These are phyloP conservation scores for Aricia agestis DNA, from an alignment of 1,140 invertebrate genomes.

Conservation along the genomic window DNA sequence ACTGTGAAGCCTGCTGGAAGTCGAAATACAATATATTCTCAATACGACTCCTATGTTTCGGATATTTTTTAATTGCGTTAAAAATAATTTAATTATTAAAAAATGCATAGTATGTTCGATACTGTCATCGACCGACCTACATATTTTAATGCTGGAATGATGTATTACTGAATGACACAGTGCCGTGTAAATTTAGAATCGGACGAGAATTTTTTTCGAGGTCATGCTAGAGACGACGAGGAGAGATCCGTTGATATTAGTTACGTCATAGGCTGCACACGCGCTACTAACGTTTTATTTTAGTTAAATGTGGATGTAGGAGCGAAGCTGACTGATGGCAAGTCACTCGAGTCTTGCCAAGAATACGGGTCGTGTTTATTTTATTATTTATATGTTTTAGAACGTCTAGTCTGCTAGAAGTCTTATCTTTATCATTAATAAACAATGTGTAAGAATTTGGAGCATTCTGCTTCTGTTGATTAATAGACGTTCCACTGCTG, in stretches of 20 bases:
- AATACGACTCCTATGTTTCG: no score
- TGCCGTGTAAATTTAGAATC: slow-evolving; percentile 57
- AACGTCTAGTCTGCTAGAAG: neutral
- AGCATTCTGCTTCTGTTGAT: neutral
- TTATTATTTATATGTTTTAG: slow-evolving; percentile 8
- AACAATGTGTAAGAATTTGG: slow-evolving; percentile 1
- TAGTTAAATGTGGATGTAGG: slow-evolving; percentile 47
- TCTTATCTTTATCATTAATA: slow-evolving; percentile 16
- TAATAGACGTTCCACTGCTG: neutral
- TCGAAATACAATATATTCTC: no score
- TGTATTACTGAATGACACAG: slow-evolving; percentile 58
- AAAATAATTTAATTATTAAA: neutral
- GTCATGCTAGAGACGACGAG: slow-evolving; percentile 49
- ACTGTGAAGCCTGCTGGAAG: no score
- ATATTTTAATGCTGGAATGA: slow-evolving; percentile 55
- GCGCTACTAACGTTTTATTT: slow-evolving; percentile 47
- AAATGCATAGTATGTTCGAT: slow-evolving; percentile 16
- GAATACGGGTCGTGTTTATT: slow-evolving; percentile 19
- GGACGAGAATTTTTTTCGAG: slow-evolving; percentile 56
- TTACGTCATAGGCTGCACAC: slow-evolving; percentile 57
- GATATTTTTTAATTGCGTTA: no score
- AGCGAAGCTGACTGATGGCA: slow-evolving; percentile 35
- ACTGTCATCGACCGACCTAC: slow-evolving; percentile 66
- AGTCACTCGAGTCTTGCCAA: slow-evolving; percentile 34
- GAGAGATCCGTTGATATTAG: slow-evolving; percentile 49